Evolutionary conservation across 2,888 invertebrate species (phyloP).

Genomic region (Zaprionus obscuricornis): DNA sequence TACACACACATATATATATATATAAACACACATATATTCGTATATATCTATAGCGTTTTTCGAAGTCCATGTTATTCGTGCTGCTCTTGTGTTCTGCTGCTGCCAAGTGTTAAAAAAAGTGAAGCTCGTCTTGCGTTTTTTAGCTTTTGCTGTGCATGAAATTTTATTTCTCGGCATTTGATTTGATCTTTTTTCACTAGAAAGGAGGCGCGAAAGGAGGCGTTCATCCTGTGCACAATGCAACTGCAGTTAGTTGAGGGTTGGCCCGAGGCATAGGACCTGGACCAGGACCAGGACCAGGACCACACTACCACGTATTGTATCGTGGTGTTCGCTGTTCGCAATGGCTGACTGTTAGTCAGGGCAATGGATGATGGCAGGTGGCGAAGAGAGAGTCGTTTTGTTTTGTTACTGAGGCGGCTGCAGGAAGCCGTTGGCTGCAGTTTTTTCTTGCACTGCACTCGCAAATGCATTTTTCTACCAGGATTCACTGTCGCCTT

Average conservation of each 20-base stretch:
- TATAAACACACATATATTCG: too few species aligned
- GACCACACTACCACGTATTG: too few species aligned
- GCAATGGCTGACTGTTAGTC: too few species aligned
- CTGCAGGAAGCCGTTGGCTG: slow-evolving; percentile 57
- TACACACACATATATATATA: not conserved
- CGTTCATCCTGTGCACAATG: slow-evolving; percentile 40
- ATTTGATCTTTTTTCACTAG: slow-evolving; percentile 67
- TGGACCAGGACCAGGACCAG: too few species aligned
- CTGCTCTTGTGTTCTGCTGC: slow-evolving; percentile 10
- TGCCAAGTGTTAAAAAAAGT: slow-evolving; percentile 52
- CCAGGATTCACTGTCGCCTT: slow-evolving; percentile 27
- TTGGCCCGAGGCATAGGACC: not conserved
- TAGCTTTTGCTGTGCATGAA: slow-evolving; percentile 58
- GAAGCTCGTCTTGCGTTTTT: slow-evolving; percentile 45
- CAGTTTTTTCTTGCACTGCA: slow-evolving; percentile 59
- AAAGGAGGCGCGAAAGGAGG: slow-evolving; percentile 13
- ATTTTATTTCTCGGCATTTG: slow-evolving; percentile 77
- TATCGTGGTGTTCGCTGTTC: too few species aligned
- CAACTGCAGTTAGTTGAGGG: slow-evolving; percentile 50
- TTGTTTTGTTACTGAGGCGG: slow-evolving; percentile 48
- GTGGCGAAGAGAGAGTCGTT: slow-evolving; percentile 13
- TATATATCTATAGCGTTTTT: slow-evolving; percentile 25
- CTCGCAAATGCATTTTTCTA: slow-evolving; percentile 59
- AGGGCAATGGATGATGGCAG: slow-evolving; percentile 2
- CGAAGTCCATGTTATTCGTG: slow-evolving; percentile 39